These are phyloP conservation scores for Falco punctatus DNA, from an alignment of 2,113 vertebrate species.

Conservation along the genomic window DNA sequence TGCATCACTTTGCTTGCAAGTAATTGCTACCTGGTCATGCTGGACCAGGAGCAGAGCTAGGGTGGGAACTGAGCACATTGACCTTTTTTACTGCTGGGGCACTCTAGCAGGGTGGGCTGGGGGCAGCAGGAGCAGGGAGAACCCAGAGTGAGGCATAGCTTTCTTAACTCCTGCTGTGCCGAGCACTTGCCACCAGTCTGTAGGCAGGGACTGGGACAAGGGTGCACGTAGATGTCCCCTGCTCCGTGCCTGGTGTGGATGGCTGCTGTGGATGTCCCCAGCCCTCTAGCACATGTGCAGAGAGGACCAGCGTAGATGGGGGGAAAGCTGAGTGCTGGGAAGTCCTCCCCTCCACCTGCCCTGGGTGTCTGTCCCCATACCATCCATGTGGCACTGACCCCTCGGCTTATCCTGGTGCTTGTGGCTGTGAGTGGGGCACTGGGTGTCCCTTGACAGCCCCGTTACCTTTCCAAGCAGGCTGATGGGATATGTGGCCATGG, in stretches of 20 bases:
- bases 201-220: neutral
- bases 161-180: neutral
- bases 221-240: neutral
- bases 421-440: neutral
- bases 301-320: accelerated
- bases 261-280: neutral
- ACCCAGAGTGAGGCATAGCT: accelerated
- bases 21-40: neutral
- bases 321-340: accelerated
- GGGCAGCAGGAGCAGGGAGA: neutral
- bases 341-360: neutral
- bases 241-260: neutral
- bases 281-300: neutral
- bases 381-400: accelerated
- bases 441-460: neutral
- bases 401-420: neutral
- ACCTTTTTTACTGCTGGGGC: neutral
- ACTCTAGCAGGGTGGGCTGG: neutral
- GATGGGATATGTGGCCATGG: neutral
- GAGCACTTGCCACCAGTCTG: neutral
- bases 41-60: neutral
- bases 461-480: neutral
- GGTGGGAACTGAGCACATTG: neutral
- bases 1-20: neutral
- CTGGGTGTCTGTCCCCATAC: neutral